These are phyloP conservation scores for Triops cancriformis DNA, from an alignment of 1,140 invertebrate species.

Conservation along the genomic window DNA sequence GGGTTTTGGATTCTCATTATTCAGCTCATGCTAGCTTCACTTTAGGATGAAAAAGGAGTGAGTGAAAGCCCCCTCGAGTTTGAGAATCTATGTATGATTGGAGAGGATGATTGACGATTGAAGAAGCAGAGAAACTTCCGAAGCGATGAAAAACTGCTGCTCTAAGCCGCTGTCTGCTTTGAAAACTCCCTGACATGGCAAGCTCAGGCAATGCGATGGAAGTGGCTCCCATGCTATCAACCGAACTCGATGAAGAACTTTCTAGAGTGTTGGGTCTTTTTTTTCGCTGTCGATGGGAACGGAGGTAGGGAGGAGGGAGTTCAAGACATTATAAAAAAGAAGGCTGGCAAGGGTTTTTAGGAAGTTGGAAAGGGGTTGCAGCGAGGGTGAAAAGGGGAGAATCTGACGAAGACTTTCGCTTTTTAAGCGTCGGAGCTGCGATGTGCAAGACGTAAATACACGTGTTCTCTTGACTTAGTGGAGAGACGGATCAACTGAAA, in stretches of 20 bases:
- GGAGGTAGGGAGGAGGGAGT: too few relatives aligned
- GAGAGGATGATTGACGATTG: slow-evolving; percentile 5
- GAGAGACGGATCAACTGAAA: too few relatives aligned
- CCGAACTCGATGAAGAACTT: background rate
- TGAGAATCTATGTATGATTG: background rate
- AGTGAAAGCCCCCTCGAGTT: background rate
- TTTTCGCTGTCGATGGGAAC: background rate
- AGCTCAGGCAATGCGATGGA: background rate
- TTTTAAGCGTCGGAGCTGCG: too few relatives aligned
- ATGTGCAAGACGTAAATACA: too few relatives aligned
- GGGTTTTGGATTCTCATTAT: background rate
- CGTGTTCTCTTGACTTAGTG: too few relatives aligned
- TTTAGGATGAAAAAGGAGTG: background rate
- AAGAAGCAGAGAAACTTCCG: background rate
- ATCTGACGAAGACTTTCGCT: too few relatives aligned
- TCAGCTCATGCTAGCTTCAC: background rate
- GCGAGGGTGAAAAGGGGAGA: too few relatives aligned
- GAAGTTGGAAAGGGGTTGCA: too few relatives aligned
- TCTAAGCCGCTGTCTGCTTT: slow-evolving; percentile 9
- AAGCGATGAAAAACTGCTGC: slow-evolving; percentile 5
- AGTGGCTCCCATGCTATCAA: background rate
- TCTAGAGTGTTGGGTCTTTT: background rate
- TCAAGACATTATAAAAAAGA: too few relatives aligned
- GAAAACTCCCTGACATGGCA: slow-evolving; percentile 8
- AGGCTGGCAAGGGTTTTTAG: too few relatives aligned